A percentile compares a stretch with the other conserved stretches of the same genome.
phyloP scores from a whole-genome alignment of 2,797 vertebrate genomes.

The Ctenosaura bakeri region DNA sequence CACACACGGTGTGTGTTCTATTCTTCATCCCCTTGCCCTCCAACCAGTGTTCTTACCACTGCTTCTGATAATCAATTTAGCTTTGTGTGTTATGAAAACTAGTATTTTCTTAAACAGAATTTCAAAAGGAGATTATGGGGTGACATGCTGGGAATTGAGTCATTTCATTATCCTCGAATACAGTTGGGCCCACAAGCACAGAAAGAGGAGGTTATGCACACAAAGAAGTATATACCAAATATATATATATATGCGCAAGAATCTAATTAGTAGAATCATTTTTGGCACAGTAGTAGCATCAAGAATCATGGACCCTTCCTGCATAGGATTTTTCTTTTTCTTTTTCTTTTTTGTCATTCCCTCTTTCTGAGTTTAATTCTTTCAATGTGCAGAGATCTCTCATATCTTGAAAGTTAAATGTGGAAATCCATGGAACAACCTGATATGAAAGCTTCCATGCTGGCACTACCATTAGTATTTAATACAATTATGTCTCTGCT shows the following conservation, averaged over 20 bases:
- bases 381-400: constrained; percentile 15
- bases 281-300: constrained; percentile 23
- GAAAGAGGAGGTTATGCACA: constrained; percentile 42
- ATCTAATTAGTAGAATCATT: constrained; percentile 19
- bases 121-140: constrained; percentile 55
- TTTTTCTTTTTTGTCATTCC: too few species aligned
- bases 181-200: constrained; percentile 36
- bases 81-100: constrained; percentile 33
- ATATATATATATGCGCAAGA: not conserved
- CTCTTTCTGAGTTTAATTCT: constrained; percentile 28
- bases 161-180: not conserved
- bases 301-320: constrained; percentile 39
- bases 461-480: constrained; percentile 58
- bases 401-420: not conserved
- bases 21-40: not conserved
- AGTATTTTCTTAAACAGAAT: constrained; percentile 24
- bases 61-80: constrained; percentile 49
- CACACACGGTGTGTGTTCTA: too few species aligned
- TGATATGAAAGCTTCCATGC: constrained; percentile 52
- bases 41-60: not conserved
- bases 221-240: not conserved
- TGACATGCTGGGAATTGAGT: constrained; percentile 42
- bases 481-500: constrained; percentile 62
- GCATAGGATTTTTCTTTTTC: not conserved
- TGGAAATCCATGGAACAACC: constrained; percentile 36